A percentile compares a stretch with the other conserved stretches of the same genome.
These are phyloP conservation scores for Rhea americana DNA, from an alignment of 2,113 vertebrate species.

Conservation along the genomic window DNA sequence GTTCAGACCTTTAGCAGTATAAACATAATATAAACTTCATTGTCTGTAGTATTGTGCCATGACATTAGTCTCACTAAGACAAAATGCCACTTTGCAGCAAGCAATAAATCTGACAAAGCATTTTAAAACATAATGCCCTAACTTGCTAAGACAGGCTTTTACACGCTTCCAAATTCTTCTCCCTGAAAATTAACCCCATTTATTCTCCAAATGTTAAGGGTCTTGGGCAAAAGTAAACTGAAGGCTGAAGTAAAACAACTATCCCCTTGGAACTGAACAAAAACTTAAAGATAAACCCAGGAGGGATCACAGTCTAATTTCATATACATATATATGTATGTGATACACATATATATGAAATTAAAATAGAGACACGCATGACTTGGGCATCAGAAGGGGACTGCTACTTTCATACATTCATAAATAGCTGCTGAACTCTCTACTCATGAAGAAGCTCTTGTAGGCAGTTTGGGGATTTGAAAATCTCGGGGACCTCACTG, in stretches of 20 bases:
- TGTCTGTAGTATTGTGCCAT: slow-evolving; percentile 68
- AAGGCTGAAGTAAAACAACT: slow-evolving; percentile 81
- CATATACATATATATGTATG: slow-evolving; percentile 75
- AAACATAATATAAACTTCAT: slow-evolving; percentile 68
- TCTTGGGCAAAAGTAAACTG: slow-evolving; percentile 79
- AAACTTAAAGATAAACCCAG: slow-evolving; percentile 59
- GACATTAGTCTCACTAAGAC: slow-evolving; percentile 69
- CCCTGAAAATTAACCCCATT: slow-evolving; percentile 79
- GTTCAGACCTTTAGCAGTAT: slow-evolving; percentile 70
- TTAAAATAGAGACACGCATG: slow-evolving; percentile 76
- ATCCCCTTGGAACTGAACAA: slow-evolving; percentile 71
- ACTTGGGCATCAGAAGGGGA: slow-evolving; percentile 76
- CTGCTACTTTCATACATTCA: slow-evolving; percentile 84
- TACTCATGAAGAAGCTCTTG: slow-evolving; percentile 99
- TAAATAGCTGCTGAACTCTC: slow-evolving; percentile 81
- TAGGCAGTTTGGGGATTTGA: slow-evolving; percentile 99
- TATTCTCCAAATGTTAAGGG: slow-evolving; percentile 80
- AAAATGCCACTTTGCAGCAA: slow-evolving; percentile 82
- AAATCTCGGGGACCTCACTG: slow-evolving; percentile 97
- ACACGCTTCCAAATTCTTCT: slow-evolving; percentile 80
- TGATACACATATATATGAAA: slow-evolving; percentile 74
- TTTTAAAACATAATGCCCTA: slow-evolving; percentile 84
- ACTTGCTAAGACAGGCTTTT: slow-evolving; percentile 80
- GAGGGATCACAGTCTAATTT: slow-evolving; percentile 74
- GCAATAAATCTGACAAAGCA: slow-evolving; percentile 79